Evolutionary conservation across 2,888 invertebrate species (phyloP), one percentile per base, ranked within the genome.

Genomic region (Neoaliturus tenellus): DNA sequence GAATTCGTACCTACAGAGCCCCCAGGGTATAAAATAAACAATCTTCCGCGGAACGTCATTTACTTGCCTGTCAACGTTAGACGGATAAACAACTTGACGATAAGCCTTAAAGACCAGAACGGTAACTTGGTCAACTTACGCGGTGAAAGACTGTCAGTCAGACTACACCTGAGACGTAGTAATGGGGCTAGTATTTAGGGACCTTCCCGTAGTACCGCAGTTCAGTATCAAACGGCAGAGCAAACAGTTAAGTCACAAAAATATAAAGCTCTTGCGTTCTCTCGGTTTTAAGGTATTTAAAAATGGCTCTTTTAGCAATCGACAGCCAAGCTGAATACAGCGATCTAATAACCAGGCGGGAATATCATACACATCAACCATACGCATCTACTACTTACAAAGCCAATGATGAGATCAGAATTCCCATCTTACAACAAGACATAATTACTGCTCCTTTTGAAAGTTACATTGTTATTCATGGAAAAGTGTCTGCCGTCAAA

Each of bases 21-120:
- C n/a, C 78, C 55, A 12, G 78, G 78, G 48, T 78, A 51, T 78
- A 78, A 78, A 78, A 78, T 78, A 51, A 51, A 48, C 2, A 23
- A 39, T n/a, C 14, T 14, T 39, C 71, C 41, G 6, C 2, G 5
- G 10, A 39, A 39, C n/a, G 20, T 67, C 12, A 6, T 71, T 39
- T 71, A 71, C 23, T 71, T 71, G 23, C 71, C 71, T 12, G 71
- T 71, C 2, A 35, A 71, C 71, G 39, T 71, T 17, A 25, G 20
- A 2, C 8, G 71, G 23, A 28, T 71, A 28, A 39, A 28, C 41
- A 71, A 71, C 39, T 3, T 71, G 1, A 5, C 1, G 35, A 20
- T 71, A 3, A 3, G 4, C 2, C 67, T 67, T 17, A 31, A 17
- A 6, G 67, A 67, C n/a, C 67, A 67, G 14, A n/a, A 67, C 33